A percentile compares a stretch with the other conserved stretches of the same genome.
phyloP scores from a whole-genome alignment of 2,113 vertebrate genomes.

The Callionymus lyra region DNA sequence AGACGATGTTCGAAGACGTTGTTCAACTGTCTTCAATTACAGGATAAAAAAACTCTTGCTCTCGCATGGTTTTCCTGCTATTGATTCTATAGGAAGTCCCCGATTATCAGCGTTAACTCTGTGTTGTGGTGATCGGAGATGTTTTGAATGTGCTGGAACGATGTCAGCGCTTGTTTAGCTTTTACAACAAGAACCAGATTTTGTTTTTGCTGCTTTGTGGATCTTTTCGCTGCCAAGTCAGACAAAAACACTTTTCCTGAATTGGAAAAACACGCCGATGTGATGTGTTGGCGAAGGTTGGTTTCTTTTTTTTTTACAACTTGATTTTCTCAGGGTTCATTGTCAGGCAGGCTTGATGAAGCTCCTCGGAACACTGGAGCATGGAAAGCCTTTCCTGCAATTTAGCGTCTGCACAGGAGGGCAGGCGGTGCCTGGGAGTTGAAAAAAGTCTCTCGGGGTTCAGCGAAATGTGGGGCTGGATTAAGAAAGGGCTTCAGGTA shows the following conservation, averaged over 20 bases:
- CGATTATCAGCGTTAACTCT: too few relatives aligned
- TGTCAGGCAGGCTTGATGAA: constrained; percentile 47
- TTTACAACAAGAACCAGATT: constrained; percentile 16
- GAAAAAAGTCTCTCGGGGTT: constrained; percentile 16
- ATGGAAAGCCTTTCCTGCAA: constrained; percentile 58
- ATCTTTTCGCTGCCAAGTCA: constrained; percentile 14
- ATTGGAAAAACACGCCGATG: not conserved
- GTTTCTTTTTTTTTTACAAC: constrained; percentile 31
- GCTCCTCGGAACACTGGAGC: constrained; percentile 50
- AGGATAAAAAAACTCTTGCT: too few relatives aligned
- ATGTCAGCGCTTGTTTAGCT: constrained; percentile 19
- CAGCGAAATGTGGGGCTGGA: constrained; percentile 17
- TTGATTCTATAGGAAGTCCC: too few relatives aligned
- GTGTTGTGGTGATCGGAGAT: constrained; percentile 10
- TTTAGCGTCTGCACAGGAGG: constrained; percentile 51
- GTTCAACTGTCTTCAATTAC: too few relatives aligned
- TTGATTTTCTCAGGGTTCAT: constrained; percentile 30
- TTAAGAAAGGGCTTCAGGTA: constrained; percentile 12
- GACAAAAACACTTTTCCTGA: constrained; percentile 12
- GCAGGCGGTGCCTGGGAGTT: constrained; percentile 11
- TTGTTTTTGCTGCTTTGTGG: constrained; percentile 17
- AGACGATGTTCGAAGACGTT: too few relatives aligned
- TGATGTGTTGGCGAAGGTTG: constrained; percentile 23
- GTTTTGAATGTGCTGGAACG: constrained; percentile 30
- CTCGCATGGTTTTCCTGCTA: too few relatives aligned